Evolutionary conservation across 2,888 invertebrate genomes (phyloP).

Genomic region (Yponomeuta malinellus): DNA sequence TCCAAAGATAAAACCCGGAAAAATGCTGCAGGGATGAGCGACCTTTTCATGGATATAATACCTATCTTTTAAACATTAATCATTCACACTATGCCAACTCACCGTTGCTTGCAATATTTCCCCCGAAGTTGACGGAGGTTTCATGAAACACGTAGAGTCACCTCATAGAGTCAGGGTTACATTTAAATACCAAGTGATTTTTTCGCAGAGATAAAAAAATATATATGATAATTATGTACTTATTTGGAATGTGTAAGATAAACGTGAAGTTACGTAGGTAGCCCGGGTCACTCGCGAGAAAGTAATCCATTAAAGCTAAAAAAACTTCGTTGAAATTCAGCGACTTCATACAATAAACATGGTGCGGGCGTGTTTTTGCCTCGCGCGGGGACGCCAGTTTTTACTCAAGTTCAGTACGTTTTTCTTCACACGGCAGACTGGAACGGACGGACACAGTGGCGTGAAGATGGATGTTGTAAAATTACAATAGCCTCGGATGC

Average conservation of each 20-base stretch:
- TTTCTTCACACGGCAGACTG: slow-evolving; percentile 34
- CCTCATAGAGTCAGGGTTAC: too few species aligned
- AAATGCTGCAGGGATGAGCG: background rate
- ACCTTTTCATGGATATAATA: background rate
- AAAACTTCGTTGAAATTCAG: slow-evolving; percentile 66
- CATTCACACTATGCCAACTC: background rate
- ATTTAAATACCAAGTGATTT: too few species aligned
- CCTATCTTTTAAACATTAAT: background rate
- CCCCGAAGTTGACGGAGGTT: background rate
- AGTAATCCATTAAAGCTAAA: slow-evolving; percentile 68
- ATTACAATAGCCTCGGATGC: background rate
- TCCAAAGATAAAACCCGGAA: slow-evolving; percentile 12
- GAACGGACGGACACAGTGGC: slow-evolving; percentile 20
- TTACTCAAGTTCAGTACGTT: slow-evolving; percentile 39
- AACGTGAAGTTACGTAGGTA: background rate
- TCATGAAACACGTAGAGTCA: background rate
- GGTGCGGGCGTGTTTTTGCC: slow-evolving; percentile 46
- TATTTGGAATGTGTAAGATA: too few species aligned
- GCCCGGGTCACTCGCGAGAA: slow-evolving; percentile 25
- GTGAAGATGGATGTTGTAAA: slow-evolving; percentile 13
- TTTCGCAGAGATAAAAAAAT: too few species aligned
- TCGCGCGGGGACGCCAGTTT: slow-evolving; percentile 33
- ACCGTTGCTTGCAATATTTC: background rate
- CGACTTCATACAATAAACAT: slow-evolving; percentile 72
- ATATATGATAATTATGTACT: too few species aligned